Conservation (phyloP, 2,888 invertebrate genomes). For the Agriotes lineatus region DNA sequence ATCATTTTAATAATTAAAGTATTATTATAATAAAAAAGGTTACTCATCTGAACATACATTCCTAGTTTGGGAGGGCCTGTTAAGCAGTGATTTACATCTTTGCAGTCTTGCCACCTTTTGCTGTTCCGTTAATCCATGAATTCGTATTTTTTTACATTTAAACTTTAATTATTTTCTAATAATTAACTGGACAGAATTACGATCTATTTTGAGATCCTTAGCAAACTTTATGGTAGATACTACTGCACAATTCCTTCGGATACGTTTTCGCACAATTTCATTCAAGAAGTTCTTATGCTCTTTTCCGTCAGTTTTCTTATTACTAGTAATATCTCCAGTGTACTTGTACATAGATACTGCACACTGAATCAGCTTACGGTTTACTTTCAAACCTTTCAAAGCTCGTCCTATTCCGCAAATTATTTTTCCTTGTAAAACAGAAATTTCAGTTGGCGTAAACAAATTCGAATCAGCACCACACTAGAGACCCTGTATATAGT, state of each 20-base stretch:
- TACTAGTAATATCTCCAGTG: not conserved
- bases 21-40: not conserved
- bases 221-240: not conserved
- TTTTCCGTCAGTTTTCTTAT: not conserved
- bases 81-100: not conserved
- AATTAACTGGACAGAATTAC: not conserved
- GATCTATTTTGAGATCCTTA: not conserved
- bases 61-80: not conserved
- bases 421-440: not conserved
- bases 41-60: not conserved
- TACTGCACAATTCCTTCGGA: not conserved
- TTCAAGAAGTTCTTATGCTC: not conserved
- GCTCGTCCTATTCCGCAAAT: not conserved
- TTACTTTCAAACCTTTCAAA: constrained; percentile 1
- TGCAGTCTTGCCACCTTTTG: not conserved
- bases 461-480: no score
- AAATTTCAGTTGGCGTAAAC: no score
- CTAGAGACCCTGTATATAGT: no score
- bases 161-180: not conserved
- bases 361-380: not conserved
- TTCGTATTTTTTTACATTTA: not conserved
- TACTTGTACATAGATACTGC: not conserved
- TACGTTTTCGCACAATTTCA: not conserved
- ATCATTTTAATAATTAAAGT: not conserved
- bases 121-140: not conserved